Evolutionary conservation across 2,888 invertebrate species (phyloP), one percentile per base, ranked within the genome.

Genomic region (Junonia oenone): DNA sequence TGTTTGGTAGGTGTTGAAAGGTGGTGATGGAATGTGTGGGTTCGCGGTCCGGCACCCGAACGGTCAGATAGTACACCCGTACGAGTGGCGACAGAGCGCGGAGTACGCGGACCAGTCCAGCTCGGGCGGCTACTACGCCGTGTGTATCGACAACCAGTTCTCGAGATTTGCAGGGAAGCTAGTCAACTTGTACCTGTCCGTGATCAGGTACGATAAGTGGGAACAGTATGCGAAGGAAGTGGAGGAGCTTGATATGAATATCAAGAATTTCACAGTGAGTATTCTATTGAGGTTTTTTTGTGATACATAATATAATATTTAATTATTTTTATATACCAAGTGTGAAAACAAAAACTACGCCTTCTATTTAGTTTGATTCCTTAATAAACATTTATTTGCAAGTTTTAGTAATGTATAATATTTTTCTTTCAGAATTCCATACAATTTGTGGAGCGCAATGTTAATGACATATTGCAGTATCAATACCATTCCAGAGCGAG

Each of bases 11-110:
- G 97, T 98, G 17, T 91, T 98, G 64, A 92, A 97, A 76, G 98
- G 98, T 5, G 98, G 98, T 15, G 98, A 98, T 87, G 97, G 97
- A 8, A 97, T 96, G 94, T 97, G 97, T 58, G 98, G 97, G 1
- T 97, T 98, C 76, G 96, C 96, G 0, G 96, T 98, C 0, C 92
- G 96, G 58, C 95, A 97, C 82, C 97, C 98, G 0, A 92, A 93
- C 52, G 96, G 97, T 0, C 91, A 94, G 73, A 93, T 97, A 64
- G 97, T 97, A 5, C 95, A 96, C 72, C 97, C 97, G 0, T 98
- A 98, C 73, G 95, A 96, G 71, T 98, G 97, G 97, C 93, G 95
- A 73, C 92, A 96, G n/a, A 95, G 93, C 65, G 94, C 96, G 0
- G 97, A 97, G 75, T 97, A 97, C 68, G 97, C 97, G 52, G 97